These are phyloP conservation scores for Centropus bengalensis DNA, from an alignment of 2,113 vertebrate genomes.

Conservation along the genomic window DNA sequence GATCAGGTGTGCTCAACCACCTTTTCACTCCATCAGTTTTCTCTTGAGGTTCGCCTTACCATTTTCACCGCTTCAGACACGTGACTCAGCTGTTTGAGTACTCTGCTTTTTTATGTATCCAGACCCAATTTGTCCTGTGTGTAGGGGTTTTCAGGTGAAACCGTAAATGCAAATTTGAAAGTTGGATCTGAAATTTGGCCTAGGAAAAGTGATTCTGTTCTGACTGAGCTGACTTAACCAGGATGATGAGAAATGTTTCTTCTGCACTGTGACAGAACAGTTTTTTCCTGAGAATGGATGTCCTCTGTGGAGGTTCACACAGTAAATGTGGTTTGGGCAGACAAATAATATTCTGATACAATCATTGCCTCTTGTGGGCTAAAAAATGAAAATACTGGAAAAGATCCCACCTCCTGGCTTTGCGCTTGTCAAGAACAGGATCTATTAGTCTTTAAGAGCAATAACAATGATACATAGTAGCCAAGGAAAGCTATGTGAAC, in stretches of 20 bases:
- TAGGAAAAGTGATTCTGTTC: constrained; percentile 1
- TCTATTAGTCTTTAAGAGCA: constrained; percentile 77
- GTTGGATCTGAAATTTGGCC: not conserved
- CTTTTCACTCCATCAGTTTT: not conserved
- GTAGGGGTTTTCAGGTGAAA: not conserved
- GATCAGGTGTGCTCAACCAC: not conserved
- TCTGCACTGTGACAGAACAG: constrained; percentile 22
- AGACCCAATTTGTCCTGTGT: not conserved
- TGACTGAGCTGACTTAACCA: constrained; percentile 2
- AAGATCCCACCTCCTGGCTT: constrained; percentile 74
- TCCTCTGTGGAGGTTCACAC: constrained; percentile 63
- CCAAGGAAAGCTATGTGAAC: constrained; percentile 76
- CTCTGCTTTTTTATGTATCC: not conserved
- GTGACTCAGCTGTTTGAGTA: not conserved
- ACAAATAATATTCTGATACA: constrained; percentile 73
- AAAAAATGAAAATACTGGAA: constrained; percentile 80
- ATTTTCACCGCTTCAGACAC: not conserved
- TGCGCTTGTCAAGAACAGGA: constrained; percentile 73
- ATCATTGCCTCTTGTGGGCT: constrained; percentile 74
- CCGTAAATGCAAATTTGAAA: not conserved
- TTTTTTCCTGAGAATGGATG: constrained; percentile 36
- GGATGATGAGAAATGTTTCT: not conserved
- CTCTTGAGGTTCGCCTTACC: not conserved
- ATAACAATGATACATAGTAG: constrained; percentile 77
- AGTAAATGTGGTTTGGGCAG: constrained; percentile 63